Percentiles rank a stretch among this genome's conserved stretches.
Evolutionary conservation across 2,888 invertebrate genomes (phyloP).

Genomic region (Drosophila atroscutellata): DNA sequence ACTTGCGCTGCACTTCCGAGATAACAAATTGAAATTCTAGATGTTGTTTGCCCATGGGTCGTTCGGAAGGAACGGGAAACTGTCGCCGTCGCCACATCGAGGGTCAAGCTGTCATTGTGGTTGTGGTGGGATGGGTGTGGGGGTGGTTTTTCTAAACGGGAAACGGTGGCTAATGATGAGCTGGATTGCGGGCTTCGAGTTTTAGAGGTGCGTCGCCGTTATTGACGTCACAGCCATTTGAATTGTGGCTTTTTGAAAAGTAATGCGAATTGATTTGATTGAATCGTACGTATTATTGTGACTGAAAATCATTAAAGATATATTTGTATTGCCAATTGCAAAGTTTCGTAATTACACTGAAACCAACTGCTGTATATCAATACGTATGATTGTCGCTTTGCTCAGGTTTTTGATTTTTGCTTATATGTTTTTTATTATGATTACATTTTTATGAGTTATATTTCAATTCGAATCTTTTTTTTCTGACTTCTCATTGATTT

Average conservation of each 20-base stretch:
- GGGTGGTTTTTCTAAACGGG: neutral
- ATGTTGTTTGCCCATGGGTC: slow-evolving; percentile 56
- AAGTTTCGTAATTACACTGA: neutral
- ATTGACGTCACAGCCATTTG: slow-evolving; percentile 44
- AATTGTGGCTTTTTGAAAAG: slow-evolving; percentile 4
- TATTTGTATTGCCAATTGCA: neutral
- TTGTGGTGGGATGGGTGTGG: slow-evolving; percentile 1
- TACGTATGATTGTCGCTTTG: neutral
- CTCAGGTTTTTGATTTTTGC: neutral
- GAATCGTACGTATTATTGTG: neutral
- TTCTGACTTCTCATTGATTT: neutral
- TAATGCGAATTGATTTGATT: slow-evolving; percentile 8
- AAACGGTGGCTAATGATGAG: slow-evolving; percentile 35
- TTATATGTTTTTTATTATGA: neutral
- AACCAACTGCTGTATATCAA: neutral
- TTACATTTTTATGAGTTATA: neutral
- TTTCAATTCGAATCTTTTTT: neutral
- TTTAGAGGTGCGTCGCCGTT: slow-evolving; percentile 44
- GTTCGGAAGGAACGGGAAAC: slow-evolving; percentile 56
- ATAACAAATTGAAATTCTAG: slow-evolving; percentile 74
- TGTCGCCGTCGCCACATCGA: slow-evolving; percentile 34
- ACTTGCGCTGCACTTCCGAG: slow-evolving; percentile 72
- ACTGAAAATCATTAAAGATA: neutral
- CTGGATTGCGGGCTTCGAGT: slow-evolving; percentile 6
- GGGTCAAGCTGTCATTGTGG: slow-evolving; percentile 68